Evolutionary conservation across 2,797 vertebrate genomes (phyloP), one percentile per base, ranked within the genome.

Genomic region (Peromyscus melanophrys): DNA sequence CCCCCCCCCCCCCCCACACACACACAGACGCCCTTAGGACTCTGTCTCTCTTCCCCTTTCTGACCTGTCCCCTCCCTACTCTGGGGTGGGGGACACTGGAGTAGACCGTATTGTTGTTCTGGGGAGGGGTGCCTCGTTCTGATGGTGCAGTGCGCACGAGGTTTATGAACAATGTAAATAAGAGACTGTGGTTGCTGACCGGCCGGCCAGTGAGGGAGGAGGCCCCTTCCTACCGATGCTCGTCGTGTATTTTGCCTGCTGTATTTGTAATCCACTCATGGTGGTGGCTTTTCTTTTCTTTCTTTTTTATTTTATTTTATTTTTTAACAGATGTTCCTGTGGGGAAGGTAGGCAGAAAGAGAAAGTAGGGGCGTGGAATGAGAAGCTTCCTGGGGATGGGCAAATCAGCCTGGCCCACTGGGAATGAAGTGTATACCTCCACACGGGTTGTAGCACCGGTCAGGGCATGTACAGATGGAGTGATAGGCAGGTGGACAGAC

Each of bases 131-230:
- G 57, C 69, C 86, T 55, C 31, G 37, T 83, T 85, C 92, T 8
- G 0, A 55, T 75, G 98, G 98, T 97, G 97, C 98, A 98, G 98
- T 98, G 98, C 98, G 98, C 98, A 98, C 99, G 99, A 98, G 96
- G 97, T 98, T 99, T 99, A 99, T 99, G 99, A 99, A 99, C 99
- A 99, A 98, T 99, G 99, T 99, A 99, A 99, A 99, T 99, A 99
- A 99, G 57, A 98, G 98, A 98, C 98, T 99, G 99, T 99, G 99
- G 99, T 99, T 99, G 97, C 0, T 97, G 98, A 97, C 46, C 98
- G 96, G 97, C 46, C 98, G 96, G 97, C 95, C 96, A 90, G 96
- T 89, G 65, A 95, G 96, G 95, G 83, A 78, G 89, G 92, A 52
- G 34, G 55, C 89, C 76, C 99, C 94, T 71, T 93, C 96, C 98